Conservation (phyloP, 2,888 invertebrate species). For the Odontomyia ornata region DNA sequence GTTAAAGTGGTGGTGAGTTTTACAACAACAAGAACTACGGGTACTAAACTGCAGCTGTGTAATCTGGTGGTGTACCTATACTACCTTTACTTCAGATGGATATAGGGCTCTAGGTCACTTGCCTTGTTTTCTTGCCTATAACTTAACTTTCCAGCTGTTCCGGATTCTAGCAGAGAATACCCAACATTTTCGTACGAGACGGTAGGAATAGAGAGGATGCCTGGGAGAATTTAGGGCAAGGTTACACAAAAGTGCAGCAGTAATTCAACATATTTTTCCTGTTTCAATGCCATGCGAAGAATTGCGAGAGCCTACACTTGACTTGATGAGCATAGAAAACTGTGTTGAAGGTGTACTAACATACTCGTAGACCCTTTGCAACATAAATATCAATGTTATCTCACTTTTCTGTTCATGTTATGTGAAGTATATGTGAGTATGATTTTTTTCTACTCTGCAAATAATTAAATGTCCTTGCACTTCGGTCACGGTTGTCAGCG, state of each 20-base stretch:
- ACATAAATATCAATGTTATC: constrained; percentile 1
- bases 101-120: not conserved
- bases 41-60: no score
- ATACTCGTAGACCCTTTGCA: not conserved
- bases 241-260: constrained; percentile 37
- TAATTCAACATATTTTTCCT: constrained; percentile 8
- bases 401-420: not conserved
- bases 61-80: no score
- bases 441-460: not conserved
- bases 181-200: constrained; percentile 14
- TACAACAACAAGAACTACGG: no score
- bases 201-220: not conserved
- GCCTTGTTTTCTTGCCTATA: constrained; percentile 25
- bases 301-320: not conserved
- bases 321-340: no score
- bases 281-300: not conserved
- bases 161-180: constrained; percentile 17
- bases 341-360: no score
- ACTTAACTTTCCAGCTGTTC: constrained; percentile 13
- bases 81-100: no score
- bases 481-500: not conserved
- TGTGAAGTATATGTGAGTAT: not conserved
- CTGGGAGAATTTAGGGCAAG: constrained; percentile 33
- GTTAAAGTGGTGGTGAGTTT: not conserved
- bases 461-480: constrained; percentile 21